phyloP scores from a whole-genome alignment of 2,888 invertebrate genomes.

The Lycaena phlaeas region DNA sequence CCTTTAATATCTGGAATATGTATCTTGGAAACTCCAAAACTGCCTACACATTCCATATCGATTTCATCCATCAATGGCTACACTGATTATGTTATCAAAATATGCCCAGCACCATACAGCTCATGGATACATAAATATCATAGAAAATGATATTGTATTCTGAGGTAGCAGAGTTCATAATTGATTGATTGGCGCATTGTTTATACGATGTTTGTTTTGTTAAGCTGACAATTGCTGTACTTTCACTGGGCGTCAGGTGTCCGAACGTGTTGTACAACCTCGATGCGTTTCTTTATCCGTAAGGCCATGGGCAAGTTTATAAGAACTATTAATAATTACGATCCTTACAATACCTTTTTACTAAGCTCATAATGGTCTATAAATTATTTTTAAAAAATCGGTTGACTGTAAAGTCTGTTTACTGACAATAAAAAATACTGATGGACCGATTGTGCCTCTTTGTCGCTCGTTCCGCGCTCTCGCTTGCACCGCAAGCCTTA shows the following conservation, averaged over 20 bases:
- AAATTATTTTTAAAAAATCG: too few relatives aligned
- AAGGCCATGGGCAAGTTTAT: too few relatives aligned
- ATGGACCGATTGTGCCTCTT: too few relatives aligned
- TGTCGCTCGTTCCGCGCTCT: too few relatives aligned
- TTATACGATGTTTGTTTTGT: conserved; percentile 9
- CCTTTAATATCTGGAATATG: too few relatives aligned
- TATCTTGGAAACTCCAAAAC: too few relatives aligned
- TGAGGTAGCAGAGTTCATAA: not conserved
- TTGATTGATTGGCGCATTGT: not conserved
- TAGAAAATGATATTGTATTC: not conserved
- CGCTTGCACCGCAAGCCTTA: too few relatives aligned
- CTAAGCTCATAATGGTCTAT: too few relatives aligned
- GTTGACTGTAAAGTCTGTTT: too few relatives aligned
- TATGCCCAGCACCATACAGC: not conserved
- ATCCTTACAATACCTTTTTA: too few relatives aligned
- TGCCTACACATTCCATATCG: conserved; percentile 2
- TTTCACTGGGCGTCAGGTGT: conserved; percentile 16
- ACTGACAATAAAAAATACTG: too few relatives aligned
- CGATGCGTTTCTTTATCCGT: conserved; percentile 7
- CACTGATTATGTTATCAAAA: conserved; percentile 2
- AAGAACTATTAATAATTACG: too few relatives aligned
- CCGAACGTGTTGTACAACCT: conserved; percentile 3
- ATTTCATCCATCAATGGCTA: conserved; percentile 1
- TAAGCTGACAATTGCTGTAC: conserved; percentile 13
- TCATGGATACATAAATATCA: not conserved